These are phyloP conservation scores for Sipha maydis DNA, from an alignment of 2,888 invertebrate species.

Conservation along the genomic window DNA sequence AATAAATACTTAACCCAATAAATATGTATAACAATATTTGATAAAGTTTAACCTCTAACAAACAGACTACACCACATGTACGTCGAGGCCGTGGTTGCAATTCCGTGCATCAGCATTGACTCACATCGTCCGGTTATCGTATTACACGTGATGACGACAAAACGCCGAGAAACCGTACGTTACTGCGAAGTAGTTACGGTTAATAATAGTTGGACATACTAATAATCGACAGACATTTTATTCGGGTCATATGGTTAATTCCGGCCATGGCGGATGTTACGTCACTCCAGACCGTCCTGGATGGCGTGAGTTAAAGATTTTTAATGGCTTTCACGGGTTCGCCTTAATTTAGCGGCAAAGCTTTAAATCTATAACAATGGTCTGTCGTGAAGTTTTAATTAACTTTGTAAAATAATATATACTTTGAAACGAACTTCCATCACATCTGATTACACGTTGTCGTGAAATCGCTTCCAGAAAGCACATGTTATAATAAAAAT, in stretches of 20 bases:
- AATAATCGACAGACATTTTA: not conserved
- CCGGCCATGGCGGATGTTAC: not conserved
- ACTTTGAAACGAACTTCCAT: not conserved
- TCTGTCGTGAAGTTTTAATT: slow-evolving; percentile 8
- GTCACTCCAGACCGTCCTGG: not conserved
- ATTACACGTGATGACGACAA: too few relatives aligned
- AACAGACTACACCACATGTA: too few relatives aligned
- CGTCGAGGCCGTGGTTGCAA: too few relatives aligned
- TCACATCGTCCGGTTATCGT: too few relatives aligned
- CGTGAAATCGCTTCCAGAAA: not conserved
- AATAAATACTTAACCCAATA: too few relatives aligned
- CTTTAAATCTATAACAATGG: not conserved
- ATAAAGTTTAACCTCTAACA: too few relatives aligned
- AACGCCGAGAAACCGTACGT: too few relatives aligned
- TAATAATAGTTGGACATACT: too few relatives aligned
- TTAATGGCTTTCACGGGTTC: not conserved
- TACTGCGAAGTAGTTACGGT: too few relatives aligned
- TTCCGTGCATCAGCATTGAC: too few relatives aligned
- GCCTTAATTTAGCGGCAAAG: not conserved
- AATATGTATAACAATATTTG: too few relatives aligned
- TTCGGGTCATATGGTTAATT: not conserved
- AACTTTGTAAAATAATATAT: not conserved
- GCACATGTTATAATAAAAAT: too few relatives aligned
- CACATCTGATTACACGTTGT: not conserved
- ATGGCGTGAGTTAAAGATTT: not conserved